These are phyloP conservation scores for Dendrolimus kikuchii DNA, from an alignment of 1,140 invertebrate genomes.

Conservation along the genomic window DNA sequence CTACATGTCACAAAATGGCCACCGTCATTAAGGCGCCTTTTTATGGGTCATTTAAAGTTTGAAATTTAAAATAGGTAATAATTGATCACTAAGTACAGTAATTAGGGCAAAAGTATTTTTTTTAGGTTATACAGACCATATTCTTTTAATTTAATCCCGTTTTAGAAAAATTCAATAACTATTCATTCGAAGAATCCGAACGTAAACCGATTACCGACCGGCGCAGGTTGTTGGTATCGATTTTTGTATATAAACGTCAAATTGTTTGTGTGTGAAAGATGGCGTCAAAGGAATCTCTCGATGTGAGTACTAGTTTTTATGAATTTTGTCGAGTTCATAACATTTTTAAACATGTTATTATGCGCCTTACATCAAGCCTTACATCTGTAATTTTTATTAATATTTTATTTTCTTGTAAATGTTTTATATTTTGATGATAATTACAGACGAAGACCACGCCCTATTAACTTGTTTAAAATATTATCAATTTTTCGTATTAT, in stretches of 20 bases:
- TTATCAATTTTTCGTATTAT: constrained; percentile 16
- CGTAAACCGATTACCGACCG: neutral
- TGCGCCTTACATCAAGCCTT: too few species aligned
- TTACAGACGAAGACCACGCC: constrained; percentile 28
- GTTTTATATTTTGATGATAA: constrained; percentile 4
- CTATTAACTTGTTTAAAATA: constrained; percentile 15
- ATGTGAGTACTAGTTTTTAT: constrained; percentile 51
- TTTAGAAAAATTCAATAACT: too few species aligned
- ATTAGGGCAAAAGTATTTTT: too few species aligned
- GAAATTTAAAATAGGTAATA: too few species aligned
- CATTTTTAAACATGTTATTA: neutral
- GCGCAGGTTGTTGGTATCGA: constrained; percentile 32
- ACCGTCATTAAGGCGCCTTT: too few species aligned
- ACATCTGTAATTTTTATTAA: too few species aligned
- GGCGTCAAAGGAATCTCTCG: constrained; percentile 68
- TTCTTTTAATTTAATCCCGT: too few species aligned
- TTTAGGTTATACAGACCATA: too few species aligned
- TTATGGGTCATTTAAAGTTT: too few species aligned
- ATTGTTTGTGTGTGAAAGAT: constrained; percentile 64
- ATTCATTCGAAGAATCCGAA: constrained; percentile 24
- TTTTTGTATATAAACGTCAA: constrained; percentile 42
- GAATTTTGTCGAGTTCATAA: constrained; percentile 3
- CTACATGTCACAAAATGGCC: too few species aligned
- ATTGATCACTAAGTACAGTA: too few species aligned
- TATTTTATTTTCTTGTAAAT: neutral